A percentile compares a stretch with the other conserved stretches of the same genome.
These are phyloP conservation scores for Cavia porcellus DNA, from an alignment of 2,113 vertebrate genomes.

Conservation along the genomic window DNA sequence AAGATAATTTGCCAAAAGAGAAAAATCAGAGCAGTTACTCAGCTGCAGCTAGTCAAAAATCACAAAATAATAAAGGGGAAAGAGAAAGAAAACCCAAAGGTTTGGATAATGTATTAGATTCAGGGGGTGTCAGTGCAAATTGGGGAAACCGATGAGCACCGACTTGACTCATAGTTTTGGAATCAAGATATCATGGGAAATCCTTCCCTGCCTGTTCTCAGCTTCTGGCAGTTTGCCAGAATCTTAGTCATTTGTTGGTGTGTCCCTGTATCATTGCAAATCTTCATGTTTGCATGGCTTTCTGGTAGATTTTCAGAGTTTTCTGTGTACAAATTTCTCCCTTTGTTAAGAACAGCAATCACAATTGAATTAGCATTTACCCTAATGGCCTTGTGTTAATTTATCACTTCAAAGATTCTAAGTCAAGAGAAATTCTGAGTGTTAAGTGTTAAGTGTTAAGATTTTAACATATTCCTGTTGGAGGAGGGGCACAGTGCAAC, in stretches of 20 bases:
- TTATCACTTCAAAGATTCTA: neutral
- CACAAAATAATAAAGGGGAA: neutral
- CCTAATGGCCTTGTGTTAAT: neutral
- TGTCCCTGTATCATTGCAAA: neutral
- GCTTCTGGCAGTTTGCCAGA: neutral
- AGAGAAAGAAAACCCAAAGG: neutral
- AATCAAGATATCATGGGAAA: neutral
- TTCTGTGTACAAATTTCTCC: neutral
- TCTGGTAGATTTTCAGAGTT: neutral
- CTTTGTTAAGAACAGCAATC: neutral
- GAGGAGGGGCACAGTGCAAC: neutral
- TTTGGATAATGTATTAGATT: neutral
- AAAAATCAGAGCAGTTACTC: neutral
- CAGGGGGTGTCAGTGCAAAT: neutral
- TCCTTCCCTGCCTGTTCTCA: neutral
- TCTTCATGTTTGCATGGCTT: neutral
- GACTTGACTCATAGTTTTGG: neutral
- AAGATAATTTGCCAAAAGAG: slow-evolving; percentile 37
- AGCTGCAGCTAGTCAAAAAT: slow-evolving; percentile 18
- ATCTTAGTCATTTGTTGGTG: neutral
- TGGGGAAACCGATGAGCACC: neutral
- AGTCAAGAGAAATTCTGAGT: neutral
- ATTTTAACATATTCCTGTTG: neutral
- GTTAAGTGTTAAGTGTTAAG: neutral
- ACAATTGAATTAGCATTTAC: neutral